A percentile compares a stretch with the other conserved stretches of the same genome.
Conservation (phyloP, 2,888 invertebrate genomes). For the Lithophane socia region DNA sequence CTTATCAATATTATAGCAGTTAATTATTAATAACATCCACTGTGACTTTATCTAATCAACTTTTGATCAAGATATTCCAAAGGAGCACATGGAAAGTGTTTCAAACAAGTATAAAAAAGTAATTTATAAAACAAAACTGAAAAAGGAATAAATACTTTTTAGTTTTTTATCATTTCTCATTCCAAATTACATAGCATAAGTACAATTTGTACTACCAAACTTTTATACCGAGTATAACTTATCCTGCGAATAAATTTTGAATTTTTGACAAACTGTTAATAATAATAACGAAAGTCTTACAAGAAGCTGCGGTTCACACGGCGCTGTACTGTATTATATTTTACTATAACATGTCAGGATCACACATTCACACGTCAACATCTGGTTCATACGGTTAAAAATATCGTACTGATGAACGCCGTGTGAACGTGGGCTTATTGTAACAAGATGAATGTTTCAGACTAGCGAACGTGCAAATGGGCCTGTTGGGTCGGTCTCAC, state of each 20-base stretch:
- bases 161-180: too few relatives aligned
- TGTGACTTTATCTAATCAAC: not conserved
- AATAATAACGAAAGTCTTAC: too few relatives aligned
- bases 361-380: not conserved
- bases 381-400: not conserved
- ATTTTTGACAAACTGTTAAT: too few relatives aligned
- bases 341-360: not conserved
- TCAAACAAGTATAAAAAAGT: too few relatives aligned
- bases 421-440: not conserved
- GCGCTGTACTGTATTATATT: not conserved
- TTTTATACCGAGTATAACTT: too few relatives aligned
- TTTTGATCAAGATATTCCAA: not conserved
- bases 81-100: not conserved
- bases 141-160: too few relatives aligned
- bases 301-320: not conserved
- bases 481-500: constrained; percentile 31
- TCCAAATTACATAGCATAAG: too few relatives aligned
- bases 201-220: too few relatives aligned
- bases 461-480: constrained; percentile 44
- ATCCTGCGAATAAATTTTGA: too few relatives aligned
- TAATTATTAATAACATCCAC: too few relatives aligned
- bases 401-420: not conserved
- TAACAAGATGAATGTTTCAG: constrained; percentile 46
- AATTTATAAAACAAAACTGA: too few relatives aligned
- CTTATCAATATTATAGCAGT: not conserved